Conservation (phyloP, 1,140 invertebrate genomes). For the Lucilia sericata region DNA sequence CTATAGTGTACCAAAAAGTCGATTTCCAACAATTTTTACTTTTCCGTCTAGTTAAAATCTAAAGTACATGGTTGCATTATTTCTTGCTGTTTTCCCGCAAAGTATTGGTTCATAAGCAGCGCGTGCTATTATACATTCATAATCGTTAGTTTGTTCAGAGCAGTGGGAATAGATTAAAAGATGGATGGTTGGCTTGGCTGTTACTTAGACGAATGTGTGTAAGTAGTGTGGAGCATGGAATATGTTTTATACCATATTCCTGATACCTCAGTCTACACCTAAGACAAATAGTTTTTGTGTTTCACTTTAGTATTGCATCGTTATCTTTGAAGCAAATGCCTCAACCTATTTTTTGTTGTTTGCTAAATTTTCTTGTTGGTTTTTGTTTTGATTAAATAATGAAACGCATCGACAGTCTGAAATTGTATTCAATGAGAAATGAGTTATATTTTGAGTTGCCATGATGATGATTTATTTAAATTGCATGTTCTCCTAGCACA, state of each 20-base stretch:
- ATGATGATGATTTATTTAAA: constrained; percentile 28
- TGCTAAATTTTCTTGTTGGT: neutral
- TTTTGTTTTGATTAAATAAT: neutral
- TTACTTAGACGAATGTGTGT: neutral
- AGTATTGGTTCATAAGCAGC: neutral
- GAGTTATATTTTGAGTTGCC: neutral
- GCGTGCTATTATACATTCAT: constrained; percentile 33
- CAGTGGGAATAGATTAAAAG: neutral
- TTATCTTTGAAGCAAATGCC: neutral
- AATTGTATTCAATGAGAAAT: constrained; percentile 6
- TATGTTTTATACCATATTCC: neutral
- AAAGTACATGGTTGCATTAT: neutral
- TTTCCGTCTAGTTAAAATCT: too few relatives aligned
- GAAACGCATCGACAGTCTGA: constrained; percentile 18
- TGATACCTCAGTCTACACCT: neutral
- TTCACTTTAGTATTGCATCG: neutral
- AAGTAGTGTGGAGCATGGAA: neutral
- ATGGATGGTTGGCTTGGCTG: neutral
- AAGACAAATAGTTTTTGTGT: neutral
- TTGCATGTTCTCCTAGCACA: constrained; percentile 5
- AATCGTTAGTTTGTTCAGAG: neutral
- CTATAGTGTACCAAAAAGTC: too few relatives aligned
- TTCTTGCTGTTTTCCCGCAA: neutral
- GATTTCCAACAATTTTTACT: too few relatives aligned
- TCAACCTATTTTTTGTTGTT: neutral